Conservation (phyloP, 2,797 vertebrate genomes). For the Bucorvus abyssinicus region DNA sequence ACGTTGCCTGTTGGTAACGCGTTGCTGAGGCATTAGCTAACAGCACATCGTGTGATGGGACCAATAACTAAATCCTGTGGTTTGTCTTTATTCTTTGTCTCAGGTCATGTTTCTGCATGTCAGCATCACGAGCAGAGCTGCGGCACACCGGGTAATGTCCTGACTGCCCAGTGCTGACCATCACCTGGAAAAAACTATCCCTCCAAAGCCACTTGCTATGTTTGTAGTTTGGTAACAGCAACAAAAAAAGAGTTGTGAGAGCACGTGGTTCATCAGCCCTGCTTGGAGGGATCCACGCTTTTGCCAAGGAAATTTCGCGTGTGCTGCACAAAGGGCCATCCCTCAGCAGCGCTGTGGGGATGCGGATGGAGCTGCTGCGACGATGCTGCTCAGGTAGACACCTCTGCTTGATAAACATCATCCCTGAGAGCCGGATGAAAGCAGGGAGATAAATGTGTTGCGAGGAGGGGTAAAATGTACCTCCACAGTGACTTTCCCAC, state of each 20-base stretch:
- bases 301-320: not conserved
- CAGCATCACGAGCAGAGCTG: not conserved
- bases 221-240: not conserved
- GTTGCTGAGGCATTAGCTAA: not conserved
- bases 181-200: not conserved
- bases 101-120: not conserved
- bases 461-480: not conserved
- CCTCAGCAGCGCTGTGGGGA: not conserved
- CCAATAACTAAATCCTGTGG: not conserved
- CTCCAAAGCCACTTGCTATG: not conserved
- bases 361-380: not conserved
- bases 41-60: not conserved
- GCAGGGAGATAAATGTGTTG: not conserved
- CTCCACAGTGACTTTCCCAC: not conserved
- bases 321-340: not conserved
- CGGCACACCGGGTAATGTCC: not conserved
- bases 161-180: not conserved
- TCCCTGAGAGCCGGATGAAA: not conserved
- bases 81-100: not conserved
- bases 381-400: not conserved
- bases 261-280: not conserved
- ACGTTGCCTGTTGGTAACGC: not conserved
- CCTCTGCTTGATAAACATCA: not conserved
- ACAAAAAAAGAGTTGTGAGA: not conserved
- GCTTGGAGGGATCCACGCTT: not conserved